These are phyloP conservation scores for Calliphora vicina DNA, from an alignment of 1,140 invertebrate species.

Conservation along the genomic window DNA sequence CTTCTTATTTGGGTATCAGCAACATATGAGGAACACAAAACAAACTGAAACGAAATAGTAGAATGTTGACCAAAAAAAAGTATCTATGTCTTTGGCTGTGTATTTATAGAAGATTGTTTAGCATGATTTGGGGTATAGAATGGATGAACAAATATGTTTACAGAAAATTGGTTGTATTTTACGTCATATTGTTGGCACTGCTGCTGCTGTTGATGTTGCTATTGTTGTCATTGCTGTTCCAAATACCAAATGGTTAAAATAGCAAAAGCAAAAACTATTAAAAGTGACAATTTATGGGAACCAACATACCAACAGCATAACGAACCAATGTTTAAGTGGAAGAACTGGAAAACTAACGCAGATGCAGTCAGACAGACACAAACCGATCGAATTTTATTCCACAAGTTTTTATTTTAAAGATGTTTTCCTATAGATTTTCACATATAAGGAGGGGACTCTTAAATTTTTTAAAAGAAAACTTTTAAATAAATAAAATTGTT, in stretches of 20 bases:
- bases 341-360: background rate
- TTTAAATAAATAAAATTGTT: too few species aligned
- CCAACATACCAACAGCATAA: background rate
- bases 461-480: too few species aligned
- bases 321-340: background rate
- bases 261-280: conserved; percentile 14
- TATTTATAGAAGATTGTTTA: background rate
- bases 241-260: background rate
- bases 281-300: conserved; percentile 23
- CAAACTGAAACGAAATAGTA: background rate
- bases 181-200: background rate
- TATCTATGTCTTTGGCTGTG: too few species aligned
- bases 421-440: background rate
- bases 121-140: background rate
- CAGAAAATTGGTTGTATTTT: conserved; percentile 19
- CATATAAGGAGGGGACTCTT: too few species aligned
- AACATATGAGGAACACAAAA: background rate
- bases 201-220: background rate
- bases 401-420: too few species aligned
- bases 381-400: background rate
- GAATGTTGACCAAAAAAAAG: too few species aligned
- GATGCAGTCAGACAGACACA: background rate
- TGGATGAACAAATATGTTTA: conserved; percentile 14
- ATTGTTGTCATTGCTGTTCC: background rate
- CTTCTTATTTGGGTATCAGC: background rate